phyloP scores from a whole-genome alignment of 2,113 vertebrate genomes.

The Arenaria interpres region DNA sequence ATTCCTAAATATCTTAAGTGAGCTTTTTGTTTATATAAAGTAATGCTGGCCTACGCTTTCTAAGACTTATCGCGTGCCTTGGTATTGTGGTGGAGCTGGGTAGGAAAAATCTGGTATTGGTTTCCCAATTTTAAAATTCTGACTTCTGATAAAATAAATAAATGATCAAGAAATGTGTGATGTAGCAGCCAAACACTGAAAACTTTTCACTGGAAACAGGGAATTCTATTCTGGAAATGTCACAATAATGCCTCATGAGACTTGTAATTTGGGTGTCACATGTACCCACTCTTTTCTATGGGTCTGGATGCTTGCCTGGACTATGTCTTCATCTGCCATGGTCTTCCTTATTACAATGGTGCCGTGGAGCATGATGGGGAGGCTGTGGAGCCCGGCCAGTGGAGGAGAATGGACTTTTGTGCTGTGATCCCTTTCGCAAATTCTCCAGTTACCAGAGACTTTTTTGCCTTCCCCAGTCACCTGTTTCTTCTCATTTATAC shows the following conservation, averaged over 20 bases:
- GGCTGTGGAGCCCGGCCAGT: neutral
- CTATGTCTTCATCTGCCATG: neutral
- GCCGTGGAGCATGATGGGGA: neutral
- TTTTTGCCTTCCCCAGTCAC: conserved; percentile 6
- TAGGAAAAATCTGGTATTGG: neutral
- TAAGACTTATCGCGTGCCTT: neutral
- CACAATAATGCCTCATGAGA: neutral
- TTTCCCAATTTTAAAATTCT: neutral
- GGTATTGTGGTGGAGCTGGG: neutral
- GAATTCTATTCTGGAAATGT: conserved; percentile 19
- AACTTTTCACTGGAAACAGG: neutral
- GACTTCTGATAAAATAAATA: neutral
- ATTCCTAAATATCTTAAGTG: neutral
- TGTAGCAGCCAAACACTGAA: neutral
- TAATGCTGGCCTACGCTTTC: neutral
- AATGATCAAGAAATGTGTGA: neutral
- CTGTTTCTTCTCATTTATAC: conserved; percentile 2
- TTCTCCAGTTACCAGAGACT: conserved; percentile 3
- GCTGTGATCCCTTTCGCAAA: conserved; percentile 1
- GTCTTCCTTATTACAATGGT: neutral
- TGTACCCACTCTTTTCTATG: neutral
- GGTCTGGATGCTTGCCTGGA: conserved; percentile 11
- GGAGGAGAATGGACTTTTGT: conserved; percentile 31
- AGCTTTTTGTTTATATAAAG: neutral
- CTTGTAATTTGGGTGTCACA: conserved; percentile 32